Evolutionary conservation across 1,140 invertebrate genomes (phyloP).

Genomic region (Plectus sambesii): DNA sequence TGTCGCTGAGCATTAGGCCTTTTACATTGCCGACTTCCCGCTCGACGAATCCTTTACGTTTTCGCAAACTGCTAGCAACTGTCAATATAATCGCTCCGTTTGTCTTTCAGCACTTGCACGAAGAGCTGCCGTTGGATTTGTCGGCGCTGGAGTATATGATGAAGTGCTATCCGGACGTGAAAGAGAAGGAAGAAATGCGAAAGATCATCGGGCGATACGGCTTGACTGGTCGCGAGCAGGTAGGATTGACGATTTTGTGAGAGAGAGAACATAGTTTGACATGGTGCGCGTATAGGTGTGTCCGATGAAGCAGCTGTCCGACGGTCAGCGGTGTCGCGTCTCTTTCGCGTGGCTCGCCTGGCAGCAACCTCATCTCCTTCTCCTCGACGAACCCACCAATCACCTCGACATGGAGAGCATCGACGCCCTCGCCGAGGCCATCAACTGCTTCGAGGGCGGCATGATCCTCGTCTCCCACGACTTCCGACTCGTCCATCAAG

Average conservation of each 20-base stretch:
- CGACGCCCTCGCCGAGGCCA: conserved; percentile 89
- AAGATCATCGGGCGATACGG: conserved; percentile 97
- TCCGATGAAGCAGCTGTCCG: conserved; percentile 89
- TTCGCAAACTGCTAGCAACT: neutral
- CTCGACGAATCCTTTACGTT: too few species aligned
- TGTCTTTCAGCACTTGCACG: conserved; percentile 68
- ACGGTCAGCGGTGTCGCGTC: conserved; percentile 93
- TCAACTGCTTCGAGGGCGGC: conserved; percentile 94
- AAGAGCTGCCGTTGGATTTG: conserved; percentile 81
- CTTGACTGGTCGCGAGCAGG: conserved; percentile 86
- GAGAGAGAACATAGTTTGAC: conserved; percentile 4
- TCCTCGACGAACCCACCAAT: conserved; percentile 96
- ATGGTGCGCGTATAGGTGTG: conserved; percentile 58
- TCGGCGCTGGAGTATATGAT: conserved; percentile 98
- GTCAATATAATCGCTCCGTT: conserved; percentile 7
- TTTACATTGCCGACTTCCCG: too few species aligned
- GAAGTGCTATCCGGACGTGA: conserved; percentile 86
- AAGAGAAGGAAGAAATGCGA: conserved; percentile 96
- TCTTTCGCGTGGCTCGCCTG: conserved; percentile 94
- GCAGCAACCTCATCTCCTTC: conserved; percentile 81
- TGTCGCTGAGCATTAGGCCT: too few species aligned
- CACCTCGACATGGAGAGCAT: conserved; percentile 97
- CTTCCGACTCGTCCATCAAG: conserved; percentile 94
- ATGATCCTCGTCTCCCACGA: conserved; percentile 95
- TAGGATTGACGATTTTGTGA: conserved; percentile 46